These are phyloP conservation scores for Sinodicranocentrus sp. DNA, from an alignment of 2,888 invertebrate genomes.

Conservation along the genomic window DNA sequence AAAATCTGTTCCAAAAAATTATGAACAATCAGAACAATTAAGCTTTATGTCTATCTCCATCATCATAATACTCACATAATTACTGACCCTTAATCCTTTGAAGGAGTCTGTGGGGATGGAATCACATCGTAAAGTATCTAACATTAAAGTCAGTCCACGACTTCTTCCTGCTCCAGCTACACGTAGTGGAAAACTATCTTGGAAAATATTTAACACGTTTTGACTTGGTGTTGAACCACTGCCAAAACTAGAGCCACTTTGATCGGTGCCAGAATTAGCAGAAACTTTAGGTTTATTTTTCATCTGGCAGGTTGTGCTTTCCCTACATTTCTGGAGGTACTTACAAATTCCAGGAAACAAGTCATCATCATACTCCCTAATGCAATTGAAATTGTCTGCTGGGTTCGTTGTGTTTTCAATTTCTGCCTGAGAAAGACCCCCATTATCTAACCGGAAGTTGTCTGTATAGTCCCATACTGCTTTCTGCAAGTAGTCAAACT, in stretches of 20 bases:
- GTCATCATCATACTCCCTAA: conserved; percentile 71
- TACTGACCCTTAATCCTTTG: conserved; percentile 74
- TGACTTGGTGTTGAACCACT: neutral
- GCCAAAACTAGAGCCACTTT: neutral
- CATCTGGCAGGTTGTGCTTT: conserved; percentile 59
- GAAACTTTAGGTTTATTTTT: conserved; percentile 53
- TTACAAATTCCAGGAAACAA: conserved; percentile 74
- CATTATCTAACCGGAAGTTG: conserved; percentile 57
- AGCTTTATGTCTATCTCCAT: neutral
- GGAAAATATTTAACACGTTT: conserved; percentile 59
- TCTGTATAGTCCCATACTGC: conserved; percentile 74
- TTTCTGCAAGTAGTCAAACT: conserved; percentile 72
- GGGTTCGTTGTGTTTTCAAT: conserved; percentile 20
- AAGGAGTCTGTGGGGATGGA: conserved; percentile 74
- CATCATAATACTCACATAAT: too few species aligned
- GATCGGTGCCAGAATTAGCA: neutral
- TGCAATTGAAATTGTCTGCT: conserved; percentile 70
- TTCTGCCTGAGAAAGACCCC: conserved; percentile 25
- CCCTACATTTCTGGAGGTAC: conserved; percentile 69
- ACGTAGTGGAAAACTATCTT: conserved; percentile 72
- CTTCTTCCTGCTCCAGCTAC: conserved; percentile 75
- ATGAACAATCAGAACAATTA: neutral
- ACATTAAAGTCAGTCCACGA: conserved; percentile 73
- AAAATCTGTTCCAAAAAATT: conserved; percentile 48
- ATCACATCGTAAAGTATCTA: conserved; percentile 75